Conservation (phyloP, 1,140 invertebrate genomes). For the Diprion similis region DNA sequence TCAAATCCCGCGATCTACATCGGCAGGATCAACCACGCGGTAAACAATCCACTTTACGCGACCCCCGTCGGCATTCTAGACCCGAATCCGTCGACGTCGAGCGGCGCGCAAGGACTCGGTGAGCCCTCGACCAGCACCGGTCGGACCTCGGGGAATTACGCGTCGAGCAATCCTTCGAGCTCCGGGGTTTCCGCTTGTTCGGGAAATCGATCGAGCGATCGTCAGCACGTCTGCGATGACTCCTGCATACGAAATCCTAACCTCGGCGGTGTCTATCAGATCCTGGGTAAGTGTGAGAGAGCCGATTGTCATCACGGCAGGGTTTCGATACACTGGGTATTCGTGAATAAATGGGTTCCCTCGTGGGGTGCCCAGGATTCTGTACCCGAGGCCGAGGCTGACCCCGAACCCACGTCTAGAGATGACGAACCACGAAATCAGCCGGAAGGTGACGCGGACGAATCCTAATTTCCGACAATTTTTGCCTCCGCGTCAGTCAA, state of each 20-base stretch:
- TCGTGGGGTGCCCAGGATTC: constrained; percentile 44
- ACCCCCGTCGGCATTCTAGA: constrained; percentile 23
- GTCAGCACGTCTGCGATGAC: constrained; percentile 54
- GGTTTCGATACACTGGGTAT: constrained; percentile 52
- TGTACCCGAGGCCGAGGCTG: constrained; percentile 44
- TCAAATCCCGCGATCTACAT: constrained; percentile 51
- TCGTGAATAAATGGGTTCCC: constrained; percentile 52
- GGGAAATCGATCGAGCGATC: constrained; percentile 31
- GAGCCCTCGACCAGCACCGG: no score
- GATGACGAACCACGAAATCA: constrained; percentile 41
- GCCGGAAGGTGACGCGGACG: constrained; percentile 51
- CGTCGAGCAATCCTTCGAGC: constrained; percentile 30
- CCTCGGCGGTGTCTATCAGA: constrained; percentile 44
- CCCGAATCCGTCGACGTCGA: constrained; percentile 24
- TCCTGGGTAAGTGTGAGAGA: constrained; percentile 44
- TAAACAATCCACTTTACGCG: constrained; percentile 6
- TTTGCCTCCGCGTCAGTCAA: neutral
- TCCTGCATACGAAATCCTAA: constrained; percentile 52
- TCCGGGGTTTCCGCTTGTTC: constrained; percentile 35
- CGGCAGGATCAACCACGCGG: constrained; percentile 26
- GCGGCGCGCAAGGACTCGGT: constrained; percentile 22
- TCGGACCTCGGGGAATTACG: neutral
- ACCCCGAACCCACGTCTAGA: constrained; percentile 28
- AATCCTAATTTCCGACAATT: constrained; percentile 19
- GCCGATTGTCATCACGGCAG: constrained; percentile 50